Percentiles rank a stretch among this genome's conserved stretches.
Conservation (phyloP, 2,888 invertebrate genomes). For the Lasioglossum morio region DNA sequence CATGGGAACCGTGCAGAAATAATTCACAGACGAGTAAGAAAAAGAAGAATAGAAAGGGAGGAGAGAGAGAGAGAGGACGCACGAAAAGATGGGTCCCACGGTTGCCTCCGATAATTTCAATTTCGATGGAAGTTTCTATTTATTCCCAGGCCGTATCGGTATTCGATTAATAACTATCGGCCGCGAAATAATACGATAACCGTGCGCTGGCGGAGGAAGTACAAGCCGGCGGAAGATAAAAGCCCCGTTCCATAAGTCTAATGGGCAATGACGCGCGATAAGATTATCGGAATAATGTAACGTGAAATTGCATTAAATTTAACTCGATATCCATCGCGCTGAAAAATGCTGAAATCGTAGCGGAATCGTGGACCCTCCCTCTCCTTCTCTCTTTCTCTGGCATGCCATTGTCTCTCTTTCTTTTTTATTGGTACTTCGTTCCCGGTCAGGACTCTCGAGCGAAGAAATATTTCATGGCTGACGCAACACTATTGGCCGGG, state of each 20-base stretch:
- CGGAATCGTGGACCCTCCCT: slow-evolving; percentile 45
- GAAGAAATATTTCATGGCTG: slow-evolving; percentile 65
- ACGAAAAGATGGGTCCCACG: slow-evolving; percentile 19
- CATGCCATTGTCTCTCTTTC: not conserved
- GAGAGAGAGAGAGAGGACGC: not conserved
- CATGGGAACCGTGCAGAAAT: not conserved
- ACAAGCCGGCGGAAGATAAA: slow-evolving; percentile 60
- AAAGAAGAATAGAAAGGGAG: not conserved
- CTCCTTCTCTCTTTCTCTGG: not conserved
- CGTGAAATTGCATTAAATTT: slow-evolving; percentile 72
- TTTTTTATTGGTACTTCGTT: not conserved
- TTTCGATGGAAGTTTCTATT: slow-evolving; percentile 53
- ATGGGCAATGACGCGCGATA: slow-evolving; percentile 71
- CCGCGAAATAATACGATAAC: slow-evolving; percentile 63
- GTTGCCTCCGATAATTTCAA: slow-evolving; percentile 45
- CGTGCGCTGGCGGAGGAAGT: slow-evolving; percentile 45
- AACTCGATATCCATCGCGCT: slow-evolving; percentile 66
- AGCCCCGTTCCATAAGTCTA: slow-evolving; percentile 65
- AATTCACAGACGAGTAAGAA: not conserved
- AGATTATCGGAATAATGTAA: slow-evolving; percentile 73
- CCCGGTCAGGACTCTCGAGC: slow-evolving; percentile 25
- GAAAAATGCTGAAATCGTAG: slow-evolving; percentile 68
- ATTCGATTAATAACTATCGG: slow-evolving; percentile 67
- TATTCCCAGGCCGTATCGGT: slow-evolving; percentile 52
- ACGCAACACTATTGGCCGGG: slow-evolving; percentile 63